phyloP scores from a whole-genome alignment of 1,140 invertebrate species.

The Fopius arisanus region DNA sequence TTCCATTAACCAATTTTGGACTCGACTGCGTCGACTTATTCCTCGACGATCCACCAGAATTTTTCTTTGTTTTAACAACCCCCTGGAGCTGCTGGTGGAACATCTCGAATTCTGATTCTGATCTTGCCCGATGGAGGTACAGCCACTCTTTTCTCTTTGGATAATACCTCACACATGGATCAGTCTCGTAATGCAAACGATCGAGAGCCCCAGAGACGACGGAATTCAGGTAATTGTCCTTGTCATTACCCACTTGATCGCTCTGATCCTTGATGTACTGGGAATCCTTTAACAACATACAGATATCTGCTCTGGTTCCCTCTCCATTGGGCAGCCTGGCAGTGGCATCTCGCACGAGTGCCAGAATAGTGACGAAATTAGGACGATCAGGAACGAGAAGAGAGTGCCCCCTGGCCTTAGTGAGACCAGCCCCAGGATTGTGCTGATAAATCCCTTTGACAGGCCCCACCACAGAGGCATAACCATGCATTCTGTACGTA shows the following conservation, averaged over 20 bases:
- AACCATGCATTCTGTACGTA: conserved; percentile 85
- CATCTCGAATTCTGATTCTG: conserved; percentile 66
- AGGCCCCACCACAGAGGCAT: conserved; percentile 88
- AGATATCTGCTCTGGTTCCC: conserved; percentile 90
- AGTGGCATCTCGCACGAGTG: conserved; percentile 90
- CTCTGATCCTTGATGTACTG: conserved; percentile 81
- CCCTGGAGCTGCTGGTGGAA: conserved; percentile 73
- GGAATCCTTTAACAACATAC: conserved; percentile 82
- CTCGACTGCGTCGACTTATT: conserved; percentile 52
- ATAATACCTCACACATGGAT: conserved; percentile 92
- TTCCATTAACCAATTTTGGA: conserved; percentile 47
- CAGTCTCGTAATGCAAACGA: conserved; percentile 85
- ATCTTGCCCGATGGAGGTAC: conserved; percentile 79
- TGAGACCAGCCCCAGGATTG: conserved; percentile 64
- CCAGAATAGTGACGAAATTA: conserved; percentile 90
- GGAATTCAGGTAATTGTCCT: conserved; percentile 72
- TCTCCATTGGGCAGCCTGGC: conserved; percentile 93
- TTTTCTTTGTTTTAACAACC: conserved; percentile 67
- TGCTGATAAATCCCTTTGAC: conserved; percentile 86
- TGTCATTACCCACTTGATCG: conserved; percentile 67
- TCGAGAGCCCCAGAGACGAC: conserved; percentile 90
- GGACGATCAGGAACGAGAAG: conserved; percentile 84
- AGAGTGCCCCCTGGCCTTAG: conserved; percentile 83
- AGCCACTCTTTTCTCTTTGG: conserved; percentile 90
- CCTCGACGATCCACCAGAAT: conserved; percentile 55